phyloP scores from a whole-genome alignment of 2,113 vertebrate species.

The Axis porcinus region DNA sequence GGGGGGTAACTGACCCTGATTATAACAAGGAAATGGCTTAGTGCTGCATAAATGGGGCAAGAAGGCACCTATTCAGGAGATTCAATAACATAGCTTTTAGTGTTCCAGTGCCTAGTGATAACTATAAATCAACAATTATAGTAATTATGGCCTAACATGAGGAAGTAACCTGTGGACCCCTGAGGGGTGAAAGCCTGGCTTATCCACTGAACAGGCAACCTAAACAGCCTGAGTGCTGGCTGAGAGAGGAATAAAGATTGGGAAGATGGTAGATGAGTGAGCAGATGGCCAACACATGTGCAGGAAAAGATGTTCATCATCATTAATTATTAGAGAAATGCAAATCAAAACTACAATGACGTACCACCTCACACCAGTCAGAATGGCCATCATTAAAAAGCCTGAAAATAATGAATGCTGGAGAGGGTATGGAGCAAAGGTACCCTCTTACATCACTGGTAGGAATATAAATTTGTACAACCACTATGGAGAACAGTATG shows the following conservation, averaged over 20 bases:
- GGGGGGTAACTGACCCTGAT: background rate
- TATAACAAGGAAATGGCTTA: background rate
- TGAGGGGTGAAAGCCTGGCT: background rate
- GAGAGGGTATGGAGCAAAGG: background rate
- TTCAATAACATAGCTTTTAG: background rate
- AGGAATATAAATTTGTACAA: background rate
- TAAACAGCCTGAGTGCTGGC: background rate
- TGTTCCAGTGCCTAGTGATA: background rate
- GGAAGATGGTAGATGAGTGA: background rate
- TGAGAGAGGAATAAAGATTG: background rate
- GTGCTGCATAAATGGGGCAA: background rate
- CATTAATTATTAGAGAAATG: background rate
- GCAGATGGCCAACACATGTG: background rate
- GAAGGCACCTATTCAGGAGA: background rate
- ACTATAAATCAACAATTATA: background rate
- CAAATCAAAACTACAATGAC: background rate
- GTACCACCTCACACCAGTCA: background rate
- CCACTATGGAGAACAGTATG: background rate
- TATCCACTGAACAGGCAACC: background rate
- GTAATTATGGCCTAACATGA: background rate
- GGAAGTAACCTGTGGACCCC: background rate
- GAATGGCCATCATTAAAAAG: background rate
- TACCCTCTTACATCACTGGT: background rate
- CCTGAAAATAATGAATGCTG: background rate
- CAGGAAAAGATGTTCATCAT: background rate